Evolutionary conservation across 2,113 vertebrate genomes (phyloP).

Genomic region (Myanophis thanlyinensis): DNA sequence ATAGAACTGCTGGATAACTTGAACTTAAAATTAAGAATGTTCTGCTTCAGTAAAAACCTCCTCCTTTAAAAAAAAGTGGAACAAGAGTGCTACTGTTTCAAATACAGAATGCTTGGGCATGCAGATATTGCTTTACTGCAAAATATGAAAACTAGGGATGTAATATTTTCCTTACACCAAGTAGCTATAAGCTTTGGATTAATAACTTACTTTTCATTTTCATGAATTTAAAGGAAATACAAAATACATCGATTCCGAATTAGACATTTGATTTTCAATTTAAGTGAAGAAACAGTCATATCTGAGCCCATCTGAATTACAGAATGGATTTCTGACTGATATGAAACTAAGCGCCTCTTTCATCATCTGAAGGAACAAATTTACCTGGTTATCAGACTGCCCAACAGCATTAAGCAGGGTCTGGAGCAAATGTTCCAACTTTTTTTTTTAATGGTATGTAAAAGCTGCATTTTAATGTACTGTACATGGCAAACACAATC

Average conservation of each 20-base stretch:
- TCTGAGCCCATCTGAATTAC: background rate
- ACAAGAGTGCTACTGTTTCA: background rate
- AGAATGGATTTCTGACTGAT: background rate
- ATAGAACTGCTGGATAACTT: background rate
- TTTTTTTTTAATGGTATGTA: background rate
- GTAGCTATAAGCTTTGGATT: background rate
- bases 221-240: background rate
- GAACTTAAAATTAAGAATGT: background rate
- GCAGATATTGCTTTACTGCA: background rate
- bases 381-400: background rate
- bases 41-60: background rate
- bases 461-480: background rate
- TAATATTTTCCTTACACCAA: background rate
- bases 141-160: background rate
- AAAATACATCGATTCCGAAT: background rate
- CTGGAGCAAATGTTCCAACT: background rate
- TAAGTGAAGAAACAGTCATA: background rate
- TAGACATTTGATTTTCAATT: background rate
- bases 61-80: background rate
- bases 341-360: background rate
- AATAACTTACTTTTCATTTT: background rate
- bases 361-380: background rate
- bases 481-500: background rate
- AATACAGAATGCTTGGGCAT: background rate
- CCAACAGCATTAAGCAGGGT: background rate